These are phyloP conservation scores for Yponomeuta evonymella DNA, from an alignment of 2,888 invertebrate genomes.

Conservation along the genomic window DNA sequence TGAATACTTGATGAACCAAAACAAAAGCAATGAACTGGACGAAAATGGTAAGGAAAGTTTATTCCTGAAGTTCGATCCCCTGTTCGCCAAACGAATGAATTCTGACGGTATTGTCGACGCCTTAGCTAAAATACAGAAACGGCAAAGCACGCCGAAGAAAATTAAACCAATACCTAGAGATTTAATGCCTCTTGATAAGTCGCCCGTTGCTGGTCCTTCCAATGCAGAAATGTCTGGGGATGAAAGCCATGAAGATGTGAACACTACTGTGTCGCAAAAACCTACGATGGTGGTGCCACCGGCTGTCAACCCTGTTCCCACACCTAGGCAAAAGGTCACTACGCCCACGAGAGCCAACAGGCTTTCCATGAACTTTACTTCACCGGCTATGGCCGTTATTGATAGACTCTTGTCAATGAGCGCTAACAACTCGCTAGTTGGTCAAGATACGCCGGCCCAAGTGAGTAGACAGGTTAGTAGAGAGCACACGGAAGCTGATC, in stretches of 20 bases:
- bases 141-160: conserved; percentile 55
- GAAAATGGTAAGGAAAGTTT: conserved; percentile 69
- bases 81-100: conserved; percentile 59
- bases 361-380: conserved; percentile 60
- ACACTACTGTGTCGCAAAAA: conserved; percentile 44
- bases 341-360: conserved; percentile 56
- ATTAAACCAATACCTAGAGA: conserved; percentile 26
- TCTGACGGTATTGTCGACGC: conserved; percentile 51
- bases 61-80: conserved; percentile 66
- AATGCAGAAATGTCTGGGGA: conserved; percentile 34
- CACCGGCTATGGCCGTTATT: conserved; percentile 72
- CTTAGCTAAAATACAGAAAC: conserved; percentile 44
- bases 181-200: conserved; percentile 17
- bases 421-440: conserved; percentile 41
- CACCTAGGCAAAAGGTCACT: conserved; percentile 46
- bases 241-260: conserved; percentile 39
- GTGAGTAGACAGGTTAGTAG: conserved; percentile 37
- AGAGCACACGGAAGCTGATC: conserved; percentile 53
- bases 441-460: conserved; percentile 37
- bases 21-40: conserved; percentile 47
- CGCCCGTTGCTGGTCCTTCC: conserved; percentile 40
- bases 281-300: conserved; percentile 68
- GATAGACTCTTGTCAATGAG: conserved; percentile 67
- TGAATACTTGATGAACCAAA: conserved; percentile 63
- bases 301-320: conserved; percentile 51